These are phyloP conservation scores for Drosophila mulleri DNA, from an alignment of 2,888 invertebrate genomes.

Conservation along the genomic window DNA sequence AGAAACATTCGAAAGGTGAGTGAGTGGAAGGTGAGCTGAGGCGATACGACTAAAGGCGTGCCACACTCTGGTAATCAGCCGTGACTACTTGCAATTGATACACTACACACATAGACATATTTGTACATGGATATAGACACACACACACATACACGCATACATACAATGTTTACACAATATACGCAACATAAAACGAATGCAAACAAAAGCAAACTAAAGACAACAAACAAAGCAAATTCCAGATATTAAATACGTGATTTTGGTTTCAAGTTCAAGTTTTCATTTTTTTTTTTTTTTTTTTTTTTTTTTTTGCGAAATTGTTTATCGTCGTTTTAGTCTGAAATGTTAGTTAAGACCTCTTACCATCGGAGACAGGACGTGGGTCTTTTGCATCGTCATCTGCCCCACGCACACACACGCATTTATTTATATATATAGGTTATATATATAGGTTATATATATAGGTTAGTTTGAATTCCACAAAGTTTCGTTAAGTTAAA, in stretches of 20 bases:
- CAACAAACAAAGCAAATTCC: conserved; percentile 23
- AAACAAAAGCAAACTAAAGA: conserved; percentile 30
- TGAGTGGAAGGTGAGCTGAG: conserved; percentile 30
- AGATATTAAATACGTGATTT: conserved; percentile 25
- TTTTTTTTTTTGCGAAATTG: not conserved
- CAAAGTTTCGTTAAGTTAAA: conserved; percentile 7
- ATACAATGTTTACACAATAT: conserved; percentile 8
- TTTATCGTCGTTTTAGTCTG: not conserved
- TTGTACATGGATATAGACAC: not conserved
- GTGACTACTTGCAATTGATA: conserved; percentile 43
- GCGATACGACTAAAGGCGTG: conserved; percentile 1
- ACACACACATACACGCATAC: conserved; percentile 10
- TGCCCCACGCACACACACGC: conserved; percentile 39
- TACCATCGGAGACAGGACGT: conserved; percentile 76
- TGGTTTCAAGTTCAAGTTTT: conserved; percentile 22
- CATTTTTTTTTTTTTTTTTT: not conserved
- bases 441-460: no score
- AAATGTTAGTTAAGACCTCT: conserved; percentile 52
- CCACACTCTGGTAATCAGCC: conserved; percentile 15
- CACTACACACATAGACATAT: conserved; percentile 14
- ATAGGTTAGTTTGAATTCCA: conserved; percentile 11
- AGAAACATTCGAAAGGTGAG: conserved; percentile 60
- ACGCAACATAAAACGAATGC: conserved; percentile 11
- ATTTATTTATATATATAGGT: not conserved
- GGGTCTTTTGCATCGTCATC: conserved; percentile 80